Conservation (phyloP, 2,113 vertebrate species). For the Catagonus wagneri region DNA sequence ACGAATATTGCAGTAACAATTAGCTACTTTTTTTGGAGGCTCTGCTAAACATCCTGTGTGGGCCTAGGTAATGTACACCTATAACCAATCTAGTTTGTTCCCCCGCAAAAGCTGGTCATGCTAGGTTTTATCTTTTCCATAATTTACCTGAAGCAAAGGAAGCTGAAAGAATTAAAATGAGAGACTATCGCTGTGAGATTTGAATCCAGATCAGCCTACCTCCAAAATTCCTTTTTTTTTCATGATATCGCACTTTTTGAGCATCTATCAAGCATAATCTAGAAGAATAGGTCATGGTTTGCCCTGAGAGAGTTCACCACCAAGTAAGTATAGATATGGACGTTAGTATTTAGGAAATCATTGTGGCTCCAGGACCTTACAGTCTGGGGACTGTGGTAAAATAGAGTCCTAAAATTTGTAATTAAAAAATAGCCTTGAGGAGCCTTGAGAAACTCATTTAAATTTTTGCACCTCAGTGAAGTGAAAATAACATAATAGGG, state of each 20-base stretch:
- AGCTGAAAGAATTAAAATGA: constrained; percentile 30
- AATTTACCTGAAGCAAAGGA: background rate
- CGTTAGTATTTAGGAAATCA: background rate
- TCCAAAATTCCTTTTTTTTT: background rate
- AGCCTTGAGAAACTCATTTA: background rate
- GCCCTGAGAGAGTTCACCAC: background rate
- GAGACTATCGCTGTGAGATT: background rate
- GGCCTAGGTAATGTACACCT: background rate
- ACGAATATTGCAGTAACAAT: background rate
- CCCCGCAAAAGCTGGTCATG: background rate
- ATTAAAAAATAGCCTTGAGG: background rate
- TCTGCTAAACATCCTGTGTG: background rate
- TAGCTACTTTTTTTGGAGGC: background rate
- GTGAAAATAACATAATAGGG: background rate
- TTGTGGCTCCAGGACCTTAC: background rate
- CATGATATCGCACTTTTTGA: background rate
- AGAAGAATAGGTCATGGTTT: background rate
- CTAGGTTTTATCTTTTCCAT: background rate
- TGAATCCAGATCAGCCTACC: background rate
- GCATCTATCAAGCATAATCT: background rate
- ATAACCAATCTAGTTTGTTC: background rate
- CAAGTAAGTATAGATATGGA: background rate
- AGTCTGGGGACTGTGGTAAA: background rate
- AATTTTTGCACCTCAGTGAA: background rate
- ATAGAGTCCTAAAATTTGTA: background rate